phyloP scores from a whole-genome alignment of 2,888 invertebrate genomes.

The Baccha elongata region DNA sequence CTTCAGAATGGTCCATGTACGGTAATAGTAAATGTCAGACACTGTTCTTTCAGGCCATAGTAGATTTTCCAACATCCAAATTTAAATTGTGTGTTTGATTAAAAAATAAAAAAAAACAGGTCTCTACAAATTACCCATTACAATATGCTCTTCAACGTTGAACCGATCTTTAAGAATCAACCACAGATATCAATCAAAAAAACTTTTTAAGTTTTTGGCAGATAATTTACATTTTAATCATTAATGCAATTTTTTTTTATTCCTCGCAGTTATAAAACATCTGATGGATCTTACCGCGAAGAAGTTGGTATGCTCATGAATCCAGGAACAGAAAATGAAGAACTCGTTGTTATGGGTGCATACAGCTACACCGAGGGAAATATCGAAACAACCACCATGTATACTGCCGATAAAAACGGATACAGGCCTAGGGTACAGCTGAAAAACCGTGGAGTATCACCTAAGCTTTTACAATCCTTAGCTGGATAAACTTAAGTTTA shows the following conservation, averaged over 20 bases:
- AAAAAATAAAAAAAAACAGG: no score
- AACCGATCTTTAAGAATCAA: no score
- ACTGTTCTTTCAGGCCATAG: no score
- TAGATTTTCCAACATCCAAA: no score
- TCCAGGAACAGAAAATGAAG: constrained; percentile 79
- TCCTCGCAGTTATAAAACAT: constrained; percentile 78
- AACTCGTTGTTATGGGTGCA: constrained; percentile 81
- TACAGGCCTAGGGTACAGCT: constrained; percentile 79
- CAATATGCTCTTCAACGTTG: no score
- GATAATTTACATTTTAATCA: neutral
- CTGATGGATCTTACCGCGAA: constrained; percentile 80
- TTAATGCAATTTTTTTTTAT: neutral
- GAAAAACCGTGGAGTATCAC: constrained; percentile 78
- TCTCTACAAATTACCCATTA: no score
- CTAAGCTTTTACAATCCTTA: constrained; percentile 71
- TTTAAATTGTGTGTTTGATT: no score
- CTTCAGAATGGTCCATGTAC: no score
- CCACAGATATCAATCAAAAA: neutral
- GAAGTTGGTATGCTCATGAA: constrained; percentile 81
- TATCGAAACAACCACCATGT: constrained; percentile 80
- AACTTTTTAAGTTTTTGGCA: no score
- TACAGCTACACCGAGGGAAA: constrained; percentile 79
- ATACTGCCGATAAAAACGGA: constrained; percentile 82
- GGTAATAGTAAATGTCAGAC: no score
- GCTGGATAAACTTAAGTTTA: constrained; percentile 61